Conservation (phyloP, 2,888 invertebrate species). For the Hypena proboscidalis region DNA sequence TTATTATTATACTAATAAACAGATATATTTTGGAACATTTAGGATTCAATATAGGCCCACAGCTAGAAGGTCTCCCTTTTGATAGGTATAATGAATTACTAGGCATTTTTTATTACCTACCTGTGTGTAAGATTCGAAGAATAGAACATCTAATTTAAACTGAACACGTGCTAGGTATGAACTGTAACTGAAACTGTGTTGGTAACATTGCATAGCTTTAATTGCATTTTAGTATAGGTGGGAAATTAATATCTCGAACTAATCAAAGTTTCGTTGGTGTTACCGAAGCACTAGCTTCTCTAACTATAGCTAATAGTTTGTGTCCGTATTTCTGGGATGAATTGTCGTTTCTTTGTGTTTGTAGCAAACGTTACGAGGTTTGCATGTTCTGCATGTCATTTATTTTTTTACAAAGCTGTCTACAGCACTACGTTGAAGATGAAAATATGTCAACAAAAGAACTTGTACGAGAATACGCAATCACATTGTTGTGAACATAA, state of each 20-base stretch:
- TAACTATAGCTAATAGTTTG: slow-evolving; percentile 30
- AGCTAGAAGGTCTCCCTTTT: too few species aligned
- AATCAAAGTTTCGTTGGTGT: slow-evolving; percentile 70
- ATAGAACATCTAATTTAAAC: too few species aligned
- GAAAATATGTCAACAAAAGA: slow-evolving; percentile 7
- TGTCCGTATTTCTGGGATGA: slow-evolving; percentile 36
- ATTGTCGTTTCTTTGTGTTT: neutral
- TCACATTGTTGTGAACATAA: slow-evolving; percentile 9
- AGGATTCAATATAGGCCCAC: too few species aligned
- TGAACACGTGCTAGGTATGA: neutral
- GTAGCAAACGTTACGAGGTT: slow-evolving; percentile 7
- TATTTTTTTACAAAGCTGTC: neutral
- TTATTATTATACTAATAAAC: too few species aligned
- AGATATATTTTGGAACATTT: too few species aligned
- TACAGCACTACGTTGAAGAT: neutral
- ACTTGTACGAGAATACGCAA: neutral
- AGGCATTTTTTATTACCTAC: too few species aligned
- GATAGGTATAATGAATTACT: too few species aligned
- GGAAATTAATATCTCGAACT: slow-evolving; percentile 71
- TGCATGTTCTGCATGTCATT: slow-evolving; percentile 12
- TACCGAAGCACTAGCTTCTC: slow-evolving; percentile 39
- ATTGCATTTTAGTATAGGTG: slow-evolving; percentile 63
- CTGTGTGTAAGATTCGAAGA: too few species aligned
- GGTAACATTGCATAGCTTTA: slow-evolving; percentile 37
- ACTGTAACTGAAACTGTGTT: neutral